Evolutionary conservation across 2,797 vertebrate genomes (phyloP).

Genomic region (Mormyrus proboscirostris): DNA sequence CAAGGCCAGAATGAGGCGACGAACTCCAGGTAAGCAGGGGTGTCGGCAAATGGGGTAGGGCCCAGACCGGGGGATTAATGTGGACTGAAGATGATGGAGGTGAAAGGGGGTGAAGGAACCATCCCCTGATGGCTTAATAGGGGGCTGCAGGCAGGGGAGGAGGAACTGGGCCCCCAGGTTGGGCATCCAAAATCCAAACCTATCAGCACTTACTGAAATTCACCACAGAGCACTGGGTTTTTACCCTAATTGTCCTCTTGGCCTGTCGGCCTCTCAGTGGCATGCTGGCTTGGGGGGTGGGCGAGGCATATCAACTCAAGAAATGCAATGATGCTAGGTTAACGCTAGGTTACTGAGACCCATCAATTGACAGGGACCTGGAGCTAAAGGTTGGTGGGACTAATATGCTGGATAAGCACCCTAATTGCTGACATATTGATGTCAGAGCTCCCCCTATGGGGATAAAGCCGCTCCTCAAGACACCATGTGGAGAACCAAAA

Average conservation of each 20-base stretch:
- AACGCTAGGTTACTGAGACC: conserved; percentile 20
- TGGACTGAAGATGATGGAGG: not conserved
- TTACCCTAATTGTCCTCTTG: not conserved
- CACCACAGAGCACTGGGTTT: not conserved
- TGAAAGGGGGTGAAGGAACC: not conserved
- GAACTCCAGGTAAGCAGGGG: conserved; percentile 78
- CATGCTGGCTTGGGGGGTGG: not conserved
- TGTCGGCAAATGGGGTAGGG: not conserved
- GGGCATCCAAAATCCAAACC: not conserved
- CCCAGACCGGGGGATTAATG: not conserved
- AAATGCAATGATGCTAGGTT: conserved; percentile 34
- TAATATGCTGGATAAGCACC: not conserved
- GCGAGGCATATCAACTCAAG: conserved; percentile 12
- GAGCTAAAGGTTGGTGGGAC: conserved; percentile 14
- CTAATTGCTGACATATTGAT: not conserved
- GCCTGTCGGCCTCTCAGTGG: not conserved
- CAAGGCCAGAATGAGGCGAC: conserved; percentile 81
- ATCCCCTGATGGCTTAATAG: not conserved
- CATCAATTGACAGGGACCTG: conserved; percentile 26
- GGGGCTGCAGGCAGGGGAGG: not conserved
- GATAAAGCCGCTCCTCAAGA: not conserved
- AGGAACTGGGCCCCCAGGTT: not conserved
- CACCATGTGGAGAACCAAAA: not conserved
- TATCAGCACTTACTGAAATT: conserved; percentile 11
- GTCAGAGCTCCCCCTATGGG: not conserved